These are phyloP conservation scores for Anthrax anthrax DNA, from an alignment of 2,888 invertebrate species.

Conservation along the genomic window DNA sequence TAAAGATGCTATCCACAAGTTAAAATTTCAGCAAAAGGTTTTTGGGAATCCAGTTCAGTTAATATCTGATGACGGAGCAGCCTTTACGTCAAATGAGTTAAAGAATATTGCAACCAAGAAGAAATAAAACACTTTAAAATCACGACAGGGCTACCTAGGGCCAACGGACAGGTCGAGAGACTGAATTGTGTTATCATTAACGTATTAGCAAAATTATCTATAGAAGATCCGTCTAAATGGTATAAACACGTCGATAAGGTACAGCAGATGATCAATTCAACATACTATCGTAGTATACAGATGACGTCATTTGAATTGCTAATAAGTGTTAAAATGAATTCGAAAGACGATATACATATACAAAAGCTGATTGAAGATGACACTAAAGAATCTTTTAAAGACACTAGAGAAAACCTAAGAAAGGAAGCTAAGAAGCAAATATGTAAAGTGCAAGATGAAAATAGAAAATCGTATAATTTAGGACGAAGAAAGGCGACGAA, in stretches of 20 bases:
- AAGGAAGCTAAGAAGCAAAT: constrained; percentile 13
- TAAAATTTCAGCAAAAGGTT: no score
- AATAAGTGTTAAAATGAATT: constrained; percentile 4
- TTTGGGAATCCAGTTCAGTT: constrained; percentile 24
- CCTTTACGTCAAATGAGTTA: constrained; percentile 24
- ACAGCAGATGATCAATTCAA: constrained; percentile 1
- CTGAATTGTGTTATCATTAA: constrained; percentile 12
- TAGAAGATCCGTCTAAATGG: background rate
- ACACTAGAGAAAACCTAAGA: constrained; percentile 1
- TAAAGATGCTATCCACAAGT: no score
- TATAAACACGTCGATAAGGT: background rate
- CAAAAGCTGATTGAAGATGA: constrained; percentile 1
- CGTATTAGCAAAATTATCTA: background rate
- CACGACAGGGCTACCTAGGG: constrained; percentile 18
- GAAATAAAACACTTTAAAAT: constrained; percentile 18
- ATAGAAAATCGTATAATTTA: background rate
- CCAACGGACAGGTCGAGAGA: constrained; percentile 24
- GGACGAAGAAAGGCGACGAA: background rate
- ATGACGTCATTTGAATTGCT: constrained; percentile 5
- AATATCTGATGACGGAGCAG: constrained; percentile 21
- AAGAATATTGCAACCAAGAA: constrained; percentile 19
- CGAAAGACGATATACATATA: no score
- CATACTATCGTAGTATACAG: constrained; percentile 1
- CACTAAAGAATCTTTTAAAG: background rate
- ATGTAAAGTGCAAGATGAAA: constrained; percentile 5